phyloP scores from a whole-genome alignment of 2,888 invertebrate species.

The Trissonchulus sp. region DNA sequence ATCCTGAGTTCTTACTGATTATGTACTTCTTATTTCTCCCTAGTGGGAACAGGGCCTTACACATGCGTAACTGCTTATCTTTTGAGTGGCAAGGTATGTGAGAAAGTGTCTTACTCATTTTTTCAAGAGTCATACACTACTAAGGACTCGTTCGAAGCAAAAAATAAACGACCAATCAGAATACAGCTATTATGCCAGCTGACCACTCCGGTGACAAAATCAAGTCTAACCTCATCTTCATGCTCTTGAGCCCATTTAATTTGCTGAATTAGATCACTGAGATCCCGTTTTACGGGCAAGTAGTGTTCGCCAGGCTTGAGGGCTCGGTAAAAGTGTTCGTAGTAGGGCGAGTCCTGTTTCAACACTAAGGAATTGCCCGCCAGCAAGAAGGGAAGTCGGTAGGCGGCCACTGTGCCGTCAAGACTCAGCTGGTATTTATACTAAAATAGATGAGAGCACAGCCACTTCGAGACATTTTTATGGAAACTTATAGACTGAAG shows the following conservation, averaged over 20 bases:
- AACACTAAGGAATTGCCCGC: conserved; percentile 78
- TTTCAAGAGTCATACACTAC: too few relatives aligned
- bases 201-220: too few relatives aligned
- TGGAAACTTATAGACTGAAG: too few relatives aligned
- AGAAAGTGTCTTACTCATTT: too few relatives aligned
- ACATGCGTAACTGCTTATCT: too few relatives aligned
- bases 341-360: conserved; percentile 87
- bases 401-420: conserved; percentile 94
- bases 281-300: conserved; percentile 70
- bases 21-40: too few relatives aligned
- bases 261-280: conserved; percentile 71
- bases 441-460: conserved; percentile 59
- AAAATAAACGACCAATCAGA: too few relatives aligned
- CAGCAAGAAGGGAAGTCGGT: conserved; percentile 81
- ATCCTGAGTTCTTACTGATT: too few relatives aligned
- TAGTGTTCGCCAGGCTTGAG: conserved; percentile 72
- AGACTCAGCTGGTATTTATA: conserved; percentile 88
- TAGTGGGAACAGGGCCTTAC: too few relatives aligned
- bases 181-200: too few relatives aligned
- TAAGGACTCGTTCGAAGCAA: too few relatives aligned
- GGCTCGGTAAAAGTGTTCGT: conserved; percentile 83
- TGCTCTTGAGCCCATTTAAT: conserved; percentile 57
- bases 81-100: too few relatives aligned
- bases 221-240: conserved; percentile 50
- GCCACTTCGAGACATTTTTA: not conserved